Evolutionary conservation across 2,113 vertebrate species (phyloP).

Genomic region (Rhea pennata): DNA sequence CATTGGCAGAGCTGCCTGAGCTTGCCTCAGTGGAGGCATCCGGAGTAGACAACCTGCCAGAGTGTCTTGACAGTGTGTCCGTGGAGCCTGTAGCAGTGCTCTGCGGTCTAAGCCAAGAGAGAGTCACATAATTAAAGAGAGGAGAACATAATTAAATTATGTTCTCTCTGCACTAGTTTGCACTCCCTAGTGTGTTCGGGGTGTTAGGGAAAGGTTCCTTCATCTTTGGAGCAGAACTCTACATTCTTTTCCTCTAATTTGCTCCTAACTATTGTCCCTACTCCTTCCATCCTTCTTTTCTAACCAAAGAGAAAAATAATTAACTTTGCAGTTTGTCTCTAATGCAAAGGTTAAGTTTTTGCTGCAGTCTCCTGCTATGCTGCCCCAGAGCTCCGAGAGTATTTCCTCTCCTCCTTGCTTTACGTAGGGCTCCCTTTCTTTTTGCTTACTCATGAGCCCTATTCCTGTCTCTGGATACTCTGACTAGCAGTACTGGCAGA

Average conservation of each 20-base stretch:
- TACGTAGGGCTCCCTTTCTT: background rate
- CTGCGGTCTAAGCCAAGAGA: background rate
- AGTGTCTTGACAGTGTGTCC: background rate
- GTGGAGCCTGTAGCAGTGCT: background rate
- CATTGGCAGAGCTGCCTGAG: background rate
- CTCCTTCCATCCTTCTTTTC: background rate
- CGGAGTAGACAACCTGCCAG: background rate
- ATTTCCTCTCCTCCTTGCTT: background rate
- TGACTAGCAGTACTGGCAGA: background rate
- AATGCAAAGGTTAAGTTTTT: background rate
- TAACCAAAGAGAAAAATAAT: background rate
- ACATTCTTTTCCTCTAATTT: background rate
- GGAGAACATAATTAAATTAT: too few relatives aligned
- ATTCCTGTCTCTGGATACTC: background rate
- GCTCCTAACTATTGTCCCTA: background rate
- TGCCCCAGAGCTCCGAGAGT: background rate
- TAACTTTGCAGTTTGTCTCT: too few relatives aligned
- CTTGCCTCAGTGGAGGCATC: background rate
- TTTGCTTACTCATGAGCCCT: background rate
- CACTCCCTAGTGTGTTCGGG: background rate
- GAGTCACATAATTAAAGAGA: too few relatives aligned
- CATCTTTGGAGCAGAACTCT: background rate
- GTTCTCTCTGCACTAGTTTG: background rate
- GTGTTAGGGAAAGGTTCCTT: background rate
- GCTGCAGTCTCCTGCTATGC: background rate